Evolutionary conservation across 2,888 invertebrate species (phyloP), one percentile per base, ranked within the genome.

Genomic region (Reticulitermes lucifugus): DNA sequence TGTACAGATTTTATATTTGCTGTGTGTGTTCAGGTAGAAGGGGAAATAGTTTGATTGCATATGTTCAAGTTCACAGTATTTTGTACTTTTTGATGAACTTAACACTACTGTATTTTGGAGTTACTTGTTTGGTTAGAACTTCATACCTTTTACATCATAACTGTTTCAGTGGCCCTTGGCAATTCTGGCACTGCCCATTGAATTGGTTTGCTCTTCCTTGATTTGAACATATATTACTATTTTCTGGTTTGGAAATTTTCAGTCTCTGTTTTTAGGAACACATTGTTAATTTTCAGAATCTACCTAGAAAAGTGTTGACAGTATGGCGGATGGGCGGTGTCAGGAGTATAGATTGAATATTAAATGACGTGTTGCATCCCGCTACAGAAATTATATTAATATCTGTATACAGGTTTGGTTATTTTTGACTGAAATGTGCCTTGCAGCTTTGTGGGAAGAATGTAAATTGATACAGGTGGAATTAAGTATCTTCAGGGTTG

Each of bases 71-170:
- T 80, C 77, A 80, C 86, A 84, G 84, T 84, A 84, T 86, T 86
- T 86, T 86, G 82, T 86, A 86, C 86, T 86, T 86, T 86, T 85
- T 86, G 83, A 85, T 85, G 83, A 65, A 59, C 71, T 79, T 83
- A 60, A 51, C 70, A 51, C 14, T 9, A 81, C 41, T 81, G 14
- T 65, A 81, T 65, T 60, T 29, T 43, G 81, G n/a, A 60, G 81
- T 81, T 81, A 79, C n/a, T 14, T 79, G 43, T 55, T 79, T 25
- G 55, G 77, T 14, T 77, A 55, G 43, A 51, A 46, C 79, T 51
- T 79, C 35, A 25, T 79, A 55, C 29, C 55, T n/a, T 55, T 55
- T 4, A n/a, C 29, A 65, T 6, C 18, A 60, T 25, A n/a, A 65
- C 18, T 14, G 60, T 60, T 60, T 21, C 60, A 7, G 18, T 65